Conservation (phyloP, 2,113 vertebrate species). For the Paradoxurus hermaphroditus region DNA sequence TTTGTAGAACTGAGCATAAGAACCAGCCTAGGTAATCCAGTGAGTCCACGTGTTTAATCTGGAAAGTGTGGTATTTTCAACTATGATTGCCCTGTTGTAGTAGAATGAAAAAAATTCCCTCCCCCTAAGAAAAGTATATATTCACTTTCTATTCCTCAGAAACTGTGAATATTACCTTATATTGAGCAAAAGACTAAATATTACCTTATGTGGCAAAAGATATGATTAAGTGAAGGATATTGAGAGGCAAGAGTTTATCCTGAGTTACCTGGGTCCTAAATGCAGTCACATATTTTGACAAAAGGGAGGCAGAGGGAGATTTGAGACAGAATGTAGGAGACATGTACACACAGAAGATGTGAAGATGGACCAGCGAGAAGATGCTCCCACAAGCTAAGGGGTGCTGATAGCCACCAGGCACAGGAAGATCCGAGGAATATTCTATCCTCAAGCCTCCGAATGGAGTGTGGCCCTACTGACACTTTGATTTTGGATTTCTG, state of each 20-base stretch:
- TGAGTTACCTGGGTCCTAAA: background rate
- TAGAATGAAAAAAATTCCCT: background rate
- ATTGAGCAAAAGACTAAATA: background rate
- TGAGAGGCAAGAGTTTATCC: background rate
- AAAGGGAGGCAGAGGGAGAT: background rate
- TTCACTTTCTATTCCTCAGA: background rate
- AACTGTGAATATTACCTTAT: background rate
- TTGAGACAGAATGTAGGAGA: background rate
- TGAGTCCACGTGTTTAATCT: background rate
- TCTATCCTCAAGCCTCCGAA: background rate
- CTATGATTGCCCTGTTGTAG: background rate
- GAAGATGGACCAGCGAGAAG: background rate
- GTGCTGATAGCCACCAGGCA: background rate
- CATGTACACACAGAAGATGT: background rate
- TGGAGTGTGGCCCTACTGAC: background rate
- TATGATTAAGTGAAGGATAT: background rate
- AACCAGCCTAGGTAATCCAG: background rate
- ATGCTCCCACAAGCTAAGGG: background rate
- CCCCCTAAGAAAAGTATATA: background rate
- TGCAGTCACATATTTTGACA: background rate
- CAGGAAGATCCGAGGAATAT: background rate
- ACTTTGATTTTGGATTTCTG: background rate
- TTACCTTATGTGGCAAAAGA: background rate
- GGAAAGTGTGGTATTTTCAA: background rate
- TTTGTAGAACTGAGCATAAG: background rate